phyloP scores from a whole-genome alignment of 2,888 invertebrate genomes.

The Spisula subtruncata region DNA sequence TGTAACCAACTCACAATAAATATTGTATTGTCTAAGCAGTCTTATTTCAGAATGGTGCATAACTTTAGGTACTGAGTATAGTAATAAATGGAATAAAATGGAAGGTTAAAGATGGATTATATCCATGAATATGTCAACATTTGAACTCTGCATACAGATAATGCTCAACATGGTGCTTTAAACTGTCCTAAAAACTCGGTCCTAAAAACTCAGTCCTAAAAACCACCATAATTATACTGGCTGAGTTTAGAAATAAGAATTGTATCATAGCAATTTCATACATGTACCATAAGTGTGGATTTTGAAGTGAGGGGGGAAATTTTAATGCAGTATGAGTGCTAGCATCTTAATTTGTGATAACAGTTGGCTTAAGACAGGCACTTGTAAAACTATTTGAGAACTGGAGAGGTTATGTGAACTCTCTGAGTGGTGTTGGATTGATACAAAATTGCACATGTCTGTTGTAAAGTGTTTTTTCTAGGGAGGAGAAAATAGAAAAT shows the following conservation, averaged over 20 bases:
- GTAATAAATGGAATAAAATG: not conserved
- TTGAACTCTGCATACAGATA: not conserved
- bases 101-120: not conserved
- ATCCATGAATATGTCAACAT: slow-evolving; percentile 18
- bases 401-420: not conserved
- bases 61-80: no score
- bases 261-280: not conserved
- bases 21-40: no score
- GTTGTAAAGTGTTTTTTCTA: no score
- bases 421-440: not conserved
- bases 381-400: not conserved
- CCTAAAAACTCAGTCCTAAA: not conserved
- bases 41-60: no score
- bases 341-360: slow-evolving; percentile 16
- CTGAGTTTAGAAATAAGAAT: no score
- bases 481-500: no score
- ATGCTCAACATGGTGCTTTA: not conserved
- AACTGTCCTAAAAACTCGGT: no score
- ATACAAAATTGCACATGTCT: not conserved
- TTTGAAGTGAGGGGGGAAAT: slow-evolving; percentile 1
- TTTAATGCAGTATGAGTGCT: not conserved
- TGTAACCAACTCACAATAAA: no score
- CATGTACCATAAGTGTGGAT: no score
- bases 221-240: not conserved
- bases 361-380: not conserved